Percentiles rank a stretch among this genome's conserved stretches.
phyloP scores from a whole-genome alignment of 1,140 invertebrate species.

The Caenorhabditis remanei region DNA sequence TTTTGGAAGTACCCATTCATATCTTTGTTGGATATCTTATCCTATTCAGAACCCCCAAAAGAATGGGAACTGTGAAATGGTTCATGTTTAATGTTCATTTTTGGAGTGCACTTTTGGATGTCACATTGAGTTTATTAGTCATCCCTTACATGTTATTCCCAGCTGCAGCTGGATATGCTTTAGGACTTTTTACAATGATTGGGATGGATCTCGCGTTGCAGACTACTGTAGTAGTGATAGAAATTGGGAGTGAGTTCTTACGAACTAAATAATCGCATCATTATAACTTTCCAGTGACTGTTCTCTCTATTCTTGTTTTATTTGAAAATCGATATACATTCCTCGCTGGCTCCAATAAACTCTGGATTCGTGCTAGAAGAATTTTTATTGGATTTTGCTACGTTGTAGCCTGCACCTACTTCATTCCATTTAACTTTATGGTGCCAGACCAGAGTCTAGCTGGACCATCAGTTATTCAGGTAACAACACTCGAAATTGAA shows the following conservation, averaged over 20 bases:
- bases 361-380: conserved; percentile 3
- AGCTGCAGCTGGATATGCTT: conserved; percentile 15
- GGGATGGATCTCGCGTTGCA: conserved; percentile 1
- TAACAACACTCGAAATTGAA: neutral
- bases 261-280: too few species aligned
- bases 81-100: conserved; percentile 44
- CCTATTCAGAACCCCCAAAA: conserved; percentile 20
- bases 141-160: conserved; percentile 35
- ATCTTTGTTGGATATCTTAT: conserved; percentile 37
- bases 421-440: conserved; percentile 15
- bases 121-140: neutral
- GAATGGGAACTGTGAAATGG: conserved; percentile 35
- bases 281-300: neutral
- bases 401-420: conserved; percentile 25
- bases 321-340: conserved; percentile 39
- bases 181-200: neutral
- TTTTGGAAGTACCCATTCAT: conserved; percentile 28
- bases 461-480: neutral
- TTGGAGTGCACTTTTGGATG: conserved; percentile 18
- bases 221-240: neutral
- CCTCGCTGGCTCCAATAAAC: neutral
- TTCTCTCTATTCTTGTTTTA: conserved; percentile 1
- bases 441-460: neutral
- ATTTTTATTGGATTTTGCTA: neutral
- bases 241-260: conserved; percentile 19